phyloP scores from a whole-genome alignment of 1,140 invertebrate species.

The Manduca sexta region DNA sequence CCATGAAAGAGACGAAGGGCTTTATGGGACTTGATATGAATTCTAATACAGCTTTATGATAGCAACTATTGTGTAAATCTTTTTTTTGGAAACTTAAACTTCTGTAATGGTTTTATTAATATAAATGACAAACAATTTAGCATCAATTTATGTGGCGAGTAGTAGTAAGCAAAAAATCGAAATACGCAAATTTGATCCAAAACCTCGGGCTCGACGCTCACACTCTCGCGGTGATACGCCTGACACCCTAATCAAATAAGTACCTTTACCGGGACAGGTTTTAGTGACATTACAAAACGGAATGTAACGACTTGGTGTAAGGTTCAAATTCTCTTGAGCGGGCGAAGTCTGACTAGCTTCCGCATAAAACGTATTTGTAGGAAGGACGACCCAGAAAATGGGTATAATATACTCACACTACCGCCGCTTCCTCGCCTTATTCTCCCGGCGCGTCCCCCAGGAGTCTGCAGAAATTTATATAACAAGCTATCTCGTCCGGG shows the following conservation, averaged over 20 bases:
- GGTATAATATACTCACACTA: slow-evolving; percentile 73
- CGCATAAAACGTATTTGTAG: slow-evolving; percentile 73
- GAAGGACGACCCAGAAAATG: slow-evolving; percentile 73
- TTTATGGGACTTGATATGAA: slow-evolving; percentile 42
- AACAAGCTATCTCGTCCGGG: slow-evolving; percentile 68
- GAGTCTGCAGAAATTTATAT: slow-evolving; percentile 70
- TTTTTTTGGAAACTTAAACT: neutral
- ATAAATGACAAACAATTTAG: slow-evolving; percentile 36
- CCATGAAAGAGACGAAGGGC: slow-evolving; percentile 43
- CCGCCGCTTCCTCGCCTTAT: slow-evolving; percentile 61
- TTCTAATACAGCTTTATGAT: slow-evolving; percentile 41
- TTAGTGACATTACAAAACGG: slow-evolving; percentile 16
- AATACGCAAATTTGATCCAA: slow-evolving; percentile 68
- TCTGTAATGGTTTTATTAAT: slow-evolving; percentile 2
- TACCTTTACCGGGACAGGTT: slow-evolving; percentile 63
- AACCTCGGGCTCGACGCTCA: slow-evolving; percentile 61
- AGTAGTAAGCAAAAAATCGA: slow-evolving; percentile 52
- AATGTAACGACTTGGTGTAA: slow-evolving; percentile 27
- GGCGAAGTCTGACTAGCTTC: slow-evolving; percentile 58
- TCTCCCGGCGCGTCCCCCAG: slow-evolving; percentile 59
- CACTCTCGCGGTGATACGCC: slow-evolving; percentile 68
- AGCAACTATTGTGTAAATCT: slow-evolving; percentile 20
- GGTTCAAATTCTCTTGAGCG: slow-evolving; percentile 25
- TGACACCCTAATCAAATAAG: slow-evolving; percentile 74
- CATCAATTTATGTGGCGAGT: slow-evolving; percentile 33